phyloP scores from a whole-genome alignment of 2,797 vertebrate species.

The Todus mexicanus region DNA sequence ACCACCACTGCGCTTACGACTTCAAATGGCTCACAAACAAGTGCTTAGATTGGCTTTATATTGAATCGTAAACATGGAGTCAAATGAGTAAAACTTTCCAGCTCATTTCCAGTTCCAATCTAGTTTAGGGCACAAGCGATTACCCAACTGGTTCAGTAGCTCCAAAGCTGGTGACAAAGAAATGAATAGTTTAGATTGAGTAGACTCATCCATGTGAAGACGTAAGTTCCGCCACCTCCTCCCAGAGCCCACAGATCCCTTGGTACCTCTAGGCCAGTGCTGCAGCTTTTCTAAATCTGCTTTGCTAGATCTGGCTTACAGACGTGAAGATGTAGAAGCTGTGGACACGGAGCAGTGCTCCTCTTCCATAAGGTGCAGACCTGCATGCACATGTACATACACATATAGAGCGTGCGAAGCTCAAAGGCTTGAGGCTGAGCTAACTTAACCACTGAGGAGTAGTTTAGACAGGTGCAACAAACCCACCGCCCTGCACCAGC shows the following conservation, averaged over 20 bases:
- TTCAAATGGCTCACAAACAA: background rate
- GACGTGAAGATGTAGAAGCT: fast-evolving
- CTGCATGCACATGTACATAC: fast-evolving
- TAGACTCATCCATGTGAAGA: background rate
- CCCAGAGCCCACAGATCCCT: background rate
- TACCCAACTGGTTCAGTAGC: background rate
- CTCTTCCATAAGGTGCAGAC: background rate
- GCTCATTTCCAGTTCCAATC: background rate
- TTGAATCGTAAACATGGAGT: background rate
- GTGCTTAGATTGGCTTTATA: background rate
- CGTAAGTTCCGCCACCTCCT: background rate
- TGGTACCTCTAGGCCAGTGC: background rate
- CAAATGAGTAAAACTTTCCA: background rate
- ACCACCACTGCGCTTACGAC: background rate
- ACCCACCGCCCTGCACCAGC: background rate
- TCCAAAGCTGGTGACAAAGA: background rate
- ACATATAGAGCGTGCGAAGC: background rate
- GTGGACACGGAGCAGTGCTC: background rate
- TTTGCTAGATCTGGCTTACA: background rate
- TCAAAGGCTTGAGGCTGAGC: background rate
- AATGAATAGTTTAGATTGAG: background rate
- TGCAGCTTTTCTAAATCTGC: background rate
- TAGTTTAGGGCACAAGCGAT: background rate
- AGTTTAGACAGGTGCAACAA: background rate
- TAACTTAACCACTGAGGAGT: background rate